phyloP scores from a whole-genome alignment of 2,113 vertebrate species.

The Podarcis raffonei region DNA sequence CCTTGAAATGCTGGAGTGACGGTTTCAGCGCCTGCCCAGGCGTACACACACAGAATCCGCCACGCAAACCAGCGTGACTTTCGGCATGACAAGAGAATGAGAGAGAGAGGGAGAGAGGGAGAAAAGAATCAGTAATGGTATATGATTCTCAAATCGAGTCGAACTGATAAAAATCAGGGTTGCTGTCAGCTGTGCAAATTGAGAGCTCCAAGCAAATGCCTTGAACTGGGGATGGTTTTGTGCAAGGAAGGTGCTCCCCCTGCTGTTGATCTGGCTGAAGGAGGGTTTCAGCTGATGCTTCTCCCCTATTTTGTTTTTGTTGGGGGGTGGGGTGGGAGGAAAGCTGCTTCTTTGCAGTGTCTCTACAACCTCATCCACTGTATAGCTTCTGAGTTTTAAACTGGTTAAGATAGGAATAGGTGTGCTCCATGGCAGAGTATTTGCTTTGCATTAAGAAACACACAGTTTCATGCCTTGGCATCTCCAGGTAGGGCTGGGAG shows the following conservation, averaged over 20 bases:
- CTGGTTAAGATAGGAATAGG: too few species aligned
- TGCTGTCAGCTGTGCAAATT: conserved; percentile 72
- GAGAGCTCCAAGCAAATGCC: conserved; percentile 70
- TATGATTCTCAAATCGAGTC: conserved; percentile 68
- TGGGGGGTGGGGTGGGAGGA: too few species aligned
- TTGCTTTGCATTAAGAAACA: not conserved
- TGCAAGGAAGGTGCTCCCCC: conserved; percentile 83
- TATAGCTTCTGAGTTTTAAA: not conserved
- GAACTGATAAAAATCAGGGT: conserved; percentile 75
- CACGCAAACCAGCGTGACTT: conserved; percentile 44
- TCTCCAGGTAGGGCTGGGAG: not conserved
- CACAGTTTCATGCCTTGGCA: not conserved
- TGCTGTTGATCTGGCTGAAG: conserved; percentile 67
- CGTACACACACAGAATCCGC: conserved; percentile 40
- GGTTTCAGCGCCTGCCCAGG: conserved; percentile 48
- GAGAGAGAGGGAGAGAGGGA: not conserved
- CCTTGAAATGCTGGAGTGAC: conserved; percentile 51
- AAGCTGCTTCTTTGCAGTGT: not conserved
- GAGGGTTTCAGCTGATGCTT: conserved; percentile 20
- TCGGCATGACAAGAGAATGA: conserved; percentile 25
- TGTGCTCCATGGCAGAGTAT: not conserved
- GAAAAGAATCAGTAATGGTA: conserved; percentile 67
- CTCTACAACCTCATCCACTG: conserved; percentile 14
- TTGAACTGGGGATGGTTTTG: conserved; percentile 64
- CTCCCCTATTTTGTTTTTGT: not conserved